Conservation (phyloP, 2,888 invertebrate species). For the Acrobasis consociella region DNA sequence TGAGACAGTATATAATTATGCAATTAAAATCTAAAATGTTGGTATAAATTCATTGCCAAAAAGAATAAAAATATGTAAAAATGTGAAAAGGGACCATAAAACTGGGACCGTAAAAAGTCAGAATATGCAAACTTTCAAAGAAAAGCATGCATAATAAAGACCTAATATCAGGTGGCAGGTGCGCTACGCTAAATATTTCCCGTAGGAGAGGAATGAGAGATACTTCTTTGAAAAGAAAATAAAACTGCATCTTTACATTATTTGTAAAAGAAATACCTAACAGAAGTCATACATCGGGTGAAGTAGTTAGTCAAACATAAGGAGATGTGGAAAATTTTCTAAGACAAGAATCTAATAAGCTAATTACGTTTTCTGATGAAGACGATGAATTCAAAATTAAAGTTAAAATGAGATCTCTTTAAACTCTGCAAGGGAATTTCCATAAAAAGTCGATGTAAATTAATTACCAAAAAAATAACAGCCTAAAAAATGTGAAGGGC, state of each 20-base stretch:
- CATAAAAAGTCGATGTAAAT: too few species aligned
- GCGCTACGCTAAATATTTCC: constrained; percentile 29
- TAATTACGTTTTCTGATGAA: background rate
- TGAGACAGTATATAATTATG: background rate
- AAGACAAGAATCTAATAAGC: background rate
- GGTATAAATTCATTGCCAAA: constrained; percentile 18
- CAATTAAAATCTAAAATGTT: background rate
- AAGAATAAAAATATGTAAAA: constrained; percentile 19
- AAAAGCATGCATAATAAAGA: constrained; percentile 32
- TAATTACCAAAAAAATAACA: too few species aligned
- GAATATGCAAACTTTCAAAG: constrained; percentile 27
- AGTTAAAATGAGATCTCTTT: too few species aligned
- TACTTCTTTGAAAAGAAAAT: constrained; percentile 6
- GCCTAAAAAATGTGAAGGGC: too few species aligned
- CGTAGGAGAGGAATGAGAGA: constrained; percentile 24
- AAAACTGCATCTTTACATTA: background rate
- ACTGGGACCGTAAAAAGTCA: constrained; percentile 17
- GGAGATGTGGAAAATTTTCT: background rate
- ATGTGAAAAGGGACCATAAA: constrained; percentile 22
- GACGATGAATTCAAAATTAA: too few species aligned
- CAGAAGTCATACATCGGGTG: background rate
- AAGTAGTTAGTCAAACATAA: too few species aligned
- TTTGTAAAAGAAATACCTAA: background rate
- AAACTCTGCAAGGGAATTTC: too few species aligned
- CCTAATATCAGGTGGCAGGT: constrained; percentile 25